Base-by-base conservation (phyloP, 2,113 vertebrate genomes). In the Paradisaea rubra region DNA sequence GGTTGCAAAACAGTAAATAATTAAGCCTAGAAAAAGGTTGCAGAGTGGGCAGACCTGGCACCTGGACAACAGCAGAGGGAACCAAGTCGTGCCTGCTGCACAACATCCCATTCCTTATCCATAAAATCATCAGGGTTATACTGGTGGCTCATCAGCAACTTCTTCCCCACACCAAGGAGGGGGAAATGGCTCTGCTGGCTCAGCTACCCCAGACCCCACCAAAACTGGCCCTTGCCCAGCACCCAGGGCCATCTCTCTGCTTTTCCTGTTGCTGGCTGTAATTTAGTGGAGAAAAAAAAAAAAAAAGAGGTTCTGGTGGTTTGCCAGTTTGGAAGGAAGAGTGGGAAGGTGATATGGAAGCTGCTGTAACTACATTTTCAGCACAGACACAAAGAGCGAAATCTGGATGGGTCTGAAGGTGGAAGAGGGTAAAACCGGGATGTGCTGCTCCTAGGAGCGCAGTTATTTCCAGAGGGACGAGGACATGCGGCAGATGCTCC, bases 271-370 rank as follows among this genome's bases (percentile, higher is more conserved):
- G 18, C 33, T 77, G 47, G 14, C 35, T 93, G 1, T 18, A 47
- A 65, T 44, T 94, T 49, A 22, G 31, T 24, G 7, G 7, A 30
- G 19, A 21, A 6, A 5, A 3, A 16, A 22, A 14, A 39, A 22
- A 24, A 33, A 41, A 28, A 39, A 31, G 4, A 19, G 4, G 3
- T 53, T 82, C 45, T 78, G 63, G 33, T 89, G 63, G 19, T 44
- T 81, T 93, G 57, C 73, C 91, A 65, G 57, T 50, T 89, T 79
- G 86, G 81, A 79, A 71, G 25, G 50, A 56, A 45, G 87, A 82
- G 84, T 91, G 80, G 77, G 78, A 96, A 89, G 81, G 89, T 87
- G 89, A 68, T 54, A 81, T 10, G 35, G 93, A 95, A 94, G 68
- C 89, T 87, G 91, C 78, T 82, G 57, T 41, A 70, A 28, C 45